Evolutionary conservation across 53 echinoderm and acorn worm genomes (phyloP), one percentile per base, ranked within the genome.

Genomic region (Holothuria leucospilota): DNA sequence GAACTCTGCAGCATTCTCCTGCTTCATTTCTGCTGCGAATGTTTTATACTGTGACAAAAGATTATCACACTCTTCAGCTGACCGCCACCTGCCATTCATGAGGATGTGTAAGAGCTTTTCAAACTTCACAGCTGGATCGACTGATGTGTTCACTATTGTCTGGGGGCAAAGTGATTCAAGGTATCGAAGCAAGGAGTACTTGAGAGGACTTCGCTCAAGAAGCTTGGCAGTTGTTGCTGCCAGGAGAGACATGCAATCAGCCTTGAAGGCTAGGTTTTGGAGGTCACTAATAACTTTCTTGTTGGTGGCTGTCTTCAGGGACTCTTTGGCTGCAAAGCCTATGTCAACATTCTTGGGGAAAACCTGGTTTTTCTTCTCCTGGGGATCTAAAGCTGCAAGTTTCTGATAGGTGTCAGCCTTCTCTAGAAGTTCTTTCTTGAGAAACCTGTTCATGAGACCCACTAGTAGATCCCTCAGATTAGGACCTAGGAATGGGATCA

Each of bases 41-140:
- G 62, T 62, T 62, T 62, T 34, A 3, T 34, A 34, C 34, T 34
- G 34, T 34, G 34, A 34, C 34, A 34, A 34, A 34, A 34, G 34
- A 3, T 34, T 62, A 62, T 62, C 62, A 62, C 20, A 62, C 62
- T 62, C 62, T 62, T 62, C 62, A 62, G 62, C 62, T 62, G 62
- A 62, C 62, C n/a, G 62, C 62, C 62, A 62, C 62, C 62, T 62
- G 4, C 62, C 62, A 62, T 62, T 62, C 62, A 62, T 62, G 62
- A 62, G 62, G 62, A 62, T 4, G 4, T 62, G 20, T 62, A 34
- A 34, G 62, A 62, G 1, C n/a, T 62, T 62, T 18, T 62, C 62
- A 62, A 62, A 62, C 62, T 62, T 62, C 62, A 62, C 62, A 62
- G 62, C 62, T 62, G 62, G 62, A 62, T 62, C 62, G 62, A 62